Percentiles rank a stretch among this genome's conserved stretches.
phyloP scores from a whole-genome alignment of 1,140 invertebrate species.

The Drosophila yakuba region DNA sequence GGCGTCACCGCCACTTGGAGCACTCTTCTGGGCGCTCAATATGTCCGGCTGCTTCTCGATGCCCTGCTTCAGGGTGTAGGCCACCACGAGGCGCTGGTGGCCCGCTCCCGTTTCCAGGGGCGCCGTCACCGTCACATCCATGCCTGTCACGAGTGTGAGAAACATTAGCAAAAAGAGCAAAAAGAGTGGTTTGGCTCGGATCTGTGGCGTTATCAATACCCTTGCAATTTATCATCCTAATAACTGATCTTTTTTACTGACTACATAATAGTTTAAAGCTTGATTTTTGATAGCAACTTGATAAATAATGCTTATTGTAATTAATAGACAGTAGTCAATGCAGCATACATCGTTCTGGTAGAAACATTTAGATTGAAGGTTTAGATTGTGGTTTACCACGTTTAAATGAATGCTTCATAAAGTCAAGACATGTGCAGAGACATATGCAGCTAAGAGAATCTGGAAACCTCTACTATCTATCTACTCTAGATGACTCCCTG shows the following conservation, averaged over 20 bases:
- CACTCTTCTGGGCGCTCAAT: slow-evolving; percentile 85
- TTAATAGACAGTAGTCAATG: too few relatives aligned
- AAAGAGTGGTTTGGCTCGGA: not conserved
- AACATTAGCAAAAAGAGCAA: slow-evolving; percentile 27
- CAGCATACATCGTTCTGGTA: too few relatives aligned
- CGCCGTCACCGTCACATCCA: slow-evolving; percentile 85
- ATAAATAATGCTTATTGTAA: too few relatives aligned
- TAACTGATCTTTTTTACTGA: not conserved
- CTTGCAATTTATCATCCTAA: not conserved
- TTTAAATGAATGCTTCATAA: too few relatives aligned
- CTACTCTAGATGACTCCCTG: not conserved
- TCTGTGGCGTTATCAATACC: not conserved
- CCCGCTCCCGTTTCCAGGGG: slow-evolving; percentile 87
- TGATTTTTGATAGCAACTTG: not conserved
- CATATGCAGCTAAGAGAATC: too few relatives aligned
- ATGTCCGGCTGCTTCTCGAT: slow-evolving; percentile 85
- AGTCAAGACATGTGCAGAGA: too few relatives aligned
- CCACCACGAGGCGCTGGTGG: slow-evolving; percentile 87
- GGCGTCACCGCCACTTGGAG: slow-evolving; percentile 74
- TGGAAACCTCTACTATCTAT: too few relatives aligned
- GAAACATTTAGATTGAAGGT: too few relatives aligned
- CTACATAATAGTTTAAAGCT: not conserved
- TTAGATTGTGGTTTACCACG: too few relatives aligned
- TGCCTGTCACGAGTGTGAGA: slow-evolving; percentile 60
- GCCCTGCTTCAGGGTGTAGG: slow-evolving; percentile 86